Conservation (phyloP, 2,797 vertebrate species). For the Triplophysa yarkandensis region DNA sequence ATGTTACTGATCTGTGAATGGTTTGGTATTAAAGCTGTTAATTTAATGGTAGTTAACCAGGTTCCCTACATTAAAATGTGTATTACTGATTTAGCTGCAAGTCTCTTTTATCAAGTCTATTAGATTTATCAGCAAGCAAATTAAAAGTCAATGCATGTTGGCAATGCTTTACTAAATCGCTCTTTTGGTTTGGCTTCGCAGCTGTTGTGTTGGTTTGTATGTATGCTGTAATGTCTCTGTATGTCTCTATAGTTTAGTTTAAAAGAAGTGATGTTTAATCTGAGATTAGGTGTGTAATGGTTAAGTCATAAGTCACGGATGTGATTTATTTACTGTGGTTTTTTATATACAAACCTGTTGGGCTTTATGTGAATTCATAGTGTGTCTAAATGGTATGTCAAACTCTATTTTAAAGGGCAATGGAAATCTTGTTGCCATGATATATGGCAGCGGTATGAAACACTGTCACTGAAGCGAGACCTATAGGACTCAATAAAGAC, state of each 20-base stretch:
- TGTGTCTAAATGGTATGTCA: neutral
- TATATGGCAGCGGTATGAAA: neutral
- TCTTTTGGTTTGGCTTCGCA: constrained; percentile 1
- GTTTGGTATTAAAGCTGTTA: too few species aligned
- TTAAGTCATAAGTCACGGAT: neutral
- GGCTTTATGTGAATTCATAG: neutral
- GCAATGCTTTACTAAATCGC: constrained; percentile 1
- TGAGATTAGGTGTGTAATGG: constrained; percentile 4
- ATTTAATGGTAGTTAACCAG: too few species aligned
- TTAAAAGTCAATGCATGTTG: constrained; percentile 25
- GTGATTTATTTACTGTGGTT: neutral
- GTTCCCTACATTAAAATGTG: too few species aligned
- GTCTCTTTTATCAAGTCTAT: neutral
- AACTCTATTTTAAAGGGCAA: neutral
- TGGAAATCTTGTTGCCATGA: neutral
- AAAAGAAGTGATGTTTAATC: constrained; percentile 3
- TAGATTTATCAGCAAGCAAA: too few species aligned
- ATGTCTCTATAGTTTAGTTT: neutral
- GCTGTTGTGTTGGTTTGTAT: constrained; percentile 11
- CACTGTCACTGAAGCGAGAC: neutral
- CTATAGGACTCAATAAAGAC: neutral
- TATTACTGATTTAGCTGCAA: too few species aligned
- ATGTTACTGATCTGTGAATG: too few species aligned
- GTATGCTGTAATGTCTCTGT: constrained; percentile 10
- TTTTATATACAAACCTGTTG: neutral